A percentile compares a stretch with the other conserved stretches of the same genome.
Conservation (phyloP, 1,140 invertebrate genomes). For the Drosophila malerkotliana region DNA sequence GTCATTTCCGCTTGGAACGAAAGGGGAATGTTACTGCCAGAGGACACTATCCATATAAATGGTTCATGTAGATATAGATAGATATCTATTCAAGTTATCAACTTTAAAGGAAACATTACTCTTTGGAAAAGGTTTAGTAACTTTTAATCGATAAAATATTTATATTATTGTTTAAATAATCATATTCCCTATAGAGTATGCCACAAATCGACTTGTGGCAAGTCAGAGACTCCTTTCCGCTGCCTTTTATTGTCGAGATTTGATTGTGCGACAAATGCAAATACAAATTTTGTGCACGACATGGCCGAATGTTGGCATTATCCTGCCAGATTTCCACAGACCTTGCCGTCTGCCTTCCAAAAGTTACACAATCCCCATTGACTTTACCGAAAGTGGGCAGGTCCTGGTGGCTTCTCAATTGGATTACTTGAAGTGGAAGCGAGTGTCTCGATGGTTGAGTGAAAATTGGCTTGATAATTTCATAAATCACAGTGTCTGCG, state of each 20-base stretch:
- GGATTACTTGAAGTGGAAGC: constrained; percentile 39
- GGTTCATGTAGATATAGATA: not conserved
- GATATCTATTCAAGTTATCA: not conserved
- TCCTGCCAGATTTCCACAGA: constrained; percentile 28
- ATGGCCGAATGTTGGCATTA: constrained; percentile 38
- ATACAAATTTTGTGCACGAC: constrained; percentile 39
- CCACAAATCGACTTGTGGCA: not conserved
- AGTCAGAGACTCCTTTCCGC: constrained; percentile 2
- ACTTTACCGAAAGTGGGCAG: constrained; percentile 30
- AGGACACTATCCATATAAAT: not conserved
- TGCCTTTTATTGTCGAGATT: constrained; percentile 43
- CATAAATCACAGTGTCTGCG: constrained; percentile 30
- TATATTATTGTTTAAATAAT: not conserved
- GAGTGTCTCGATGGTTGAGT: constrained; percentile 28
- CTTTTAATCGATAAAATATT: not conserved
- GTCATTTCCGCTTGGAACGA: constrained; percentile 30
- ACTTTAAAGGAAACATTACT: not conserved
- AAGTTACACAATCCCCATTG: constrained; percentile 45
- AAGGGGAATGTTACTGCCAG: constrained; percentile 4
- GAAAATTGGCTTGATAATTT: constrained; percentile 43
- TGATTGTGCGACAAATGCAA: constrained; percentile 52
- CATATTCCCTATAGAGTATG: constrained; percentile 13
- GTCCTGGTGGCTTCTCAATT: constrained; percentile 25
- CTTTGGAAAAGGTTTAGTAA: not conserved
- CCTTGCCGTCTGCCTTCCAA: not conserved